A percentile compares a stretch with the other conserved stretches of the same genome.
Evolutionary conservation across 2,888 invertebrate species (phyloP).

Genomic region (Gymnosoma rotundatum): DNA sequence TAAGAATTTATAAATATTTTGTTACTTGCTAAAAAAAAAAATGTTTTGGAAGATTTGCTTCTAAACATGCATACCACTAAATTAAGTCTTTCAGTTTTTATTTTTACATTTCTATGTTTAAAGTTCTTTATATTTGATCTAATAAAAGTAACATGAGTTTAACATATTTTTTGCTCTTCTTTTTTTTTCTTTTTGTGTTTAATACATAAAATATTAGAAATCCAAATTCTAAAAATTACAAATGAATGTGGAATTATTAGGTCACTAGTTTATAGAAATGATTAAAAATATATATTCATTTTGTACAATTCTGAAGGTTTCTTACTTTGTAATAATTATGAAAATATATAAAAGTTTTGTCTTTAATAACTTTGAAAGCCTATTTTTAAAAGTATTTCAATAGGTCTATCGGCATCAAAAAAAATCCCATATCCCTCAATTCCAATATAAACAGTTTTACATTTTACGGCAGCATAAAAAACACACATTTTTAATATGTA

Average conservation of each 20-base stretch:
- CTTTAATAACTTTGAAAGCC: neutral
- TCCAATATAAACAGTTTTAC: constrained; percentile 6
- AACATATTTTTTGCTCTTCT: neutral
- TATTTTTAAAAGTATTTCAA: constrained; percentile 21
- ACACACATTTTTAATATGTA: neutral
- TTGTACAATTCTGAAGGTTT: neutral
- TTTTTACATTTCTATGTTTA: neutral
- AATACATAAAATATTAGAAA: constrained; percentile 12
- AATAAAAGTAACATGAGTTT: constrained; percentile 39
- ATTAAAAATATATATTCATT: neutral
- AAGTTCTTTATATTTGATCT: constrained; percentile 12
- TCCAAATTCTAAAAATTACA: neutral
- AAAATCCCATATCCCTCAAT: neutral
- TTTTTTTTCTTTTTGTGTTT: neutral
- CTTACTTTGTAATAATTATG: neutral
- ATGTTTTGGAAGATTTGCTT: neutral
- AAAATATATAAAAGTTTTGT: neutral
- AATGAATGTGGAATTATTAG: neutral
- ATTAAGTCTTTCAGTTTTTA: neutral
- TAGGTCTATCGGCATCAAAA: neutral
- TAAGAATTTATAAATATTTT: too few relatives aligned
- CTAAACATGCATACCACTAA: neutral
- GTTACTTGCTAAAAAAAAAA: neutral
- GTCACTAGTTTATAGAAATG: constrained; percentile 23
- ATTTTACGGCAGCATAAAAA: neutral